Base-by-base conservation (phyloP, 2,797 vertebrate species). In the Spheniscus humboldti region DNA sequence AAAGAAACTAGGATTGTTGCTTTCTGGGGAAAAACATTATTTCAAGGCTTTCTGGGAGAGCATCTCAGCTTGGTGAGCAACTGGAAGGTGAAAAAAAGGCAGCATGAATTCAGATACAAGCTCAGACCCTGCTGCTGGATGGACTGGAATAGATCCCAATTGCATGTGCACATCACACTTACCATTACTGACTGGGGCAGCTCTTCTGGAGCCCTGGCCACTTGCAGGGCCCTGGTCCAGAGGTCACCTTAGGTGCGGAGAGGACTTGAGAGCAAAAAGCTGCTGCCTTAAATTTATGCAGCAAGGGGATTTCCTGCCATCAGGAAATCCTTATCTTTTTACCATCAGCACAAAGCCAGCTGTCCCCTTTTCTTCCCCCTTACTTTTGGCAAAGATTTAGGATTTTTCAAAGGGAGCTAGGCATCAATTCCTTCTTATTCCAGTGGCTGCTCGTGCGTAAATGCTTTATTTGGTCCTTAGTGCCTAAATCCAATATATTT, bases 151-250 rank as follows among this genome's bases (percentile, higher is more conserved):
- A 73, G 41, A 11, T 66, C 7, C 8, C 27, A 31, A 1, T 3
- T 63, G 23, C 31, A 10, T 11, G 9, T 37, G 10, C 18, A 9
- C 7, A 3, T 0, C 19, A 4, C 9, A 18, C 12, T 43, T 37
- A 14, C 9, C 5, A 4, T 18, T 59, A 5, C 14, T 35, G 18
- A 9, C 9, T 18, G 55, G 45, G 19, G 3, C 28, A 64, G 35
- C 11, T 53, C 23, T 79, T 28, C 9, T 16, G 41, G 39, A 35
- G 22, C 20, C 33, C 7, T 67, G 53, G 19, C 15, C 1, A 0
- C 37, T 39, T n/a, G 11, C 18, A 84, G 55, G 19, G 10, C 27
- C 15, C 2, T 50, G 14, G 20, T 23, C 7, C 41, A 62, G 62
- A 57, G 6, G 7, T 24, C 0, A 5, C 33, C 6, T 48, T 13